Base-by-base conservation (phyloP, 2,113 vertebrate genomes). In the Semnopithecus entellus region DNA sequence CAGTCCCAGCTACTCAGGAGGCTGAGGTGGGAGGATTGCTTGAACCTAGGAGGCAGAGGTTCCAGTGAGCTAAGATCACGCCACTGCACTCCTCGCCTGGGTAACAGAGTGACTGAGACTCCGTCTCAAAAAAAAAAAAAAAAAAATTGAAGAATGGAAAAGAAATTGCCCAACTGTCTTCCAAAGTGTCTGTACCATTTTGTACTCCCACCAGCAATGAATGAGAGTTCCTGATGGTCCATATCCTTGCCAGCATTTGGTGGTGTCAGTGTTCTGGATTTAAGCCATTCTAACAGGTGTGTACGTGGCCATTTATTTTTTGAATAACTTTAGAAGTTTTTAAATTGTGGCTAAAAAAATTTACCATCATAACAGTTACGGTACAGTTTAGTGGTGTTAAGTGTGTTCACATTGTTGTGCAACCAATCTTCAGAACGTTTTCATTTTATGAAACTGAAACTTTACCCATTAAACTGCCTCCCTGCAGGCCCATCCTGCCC, bases 341-440 rank as follows among this genome's bases (percentile, higher is more conserved):
- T 30, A 48, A 16, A 25, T n/a, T 35, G 17, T n/a, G 22, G 5
- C 3, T 40, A 32, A 43, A 68, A 48, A 76, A 80, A 70, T 32
- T 38, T 50, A 27, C 61, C 18, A 4, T 50, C 79, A 88, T 35
- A 48, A 45, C 64, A 8, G 1, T 32, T 30, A 64, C 1, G 10
- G 35, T 43, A 13, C 35, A 22, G 32, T 40, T 76, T 4, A 5
- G 23, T 22, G 16, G 38, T 5, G n/a, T 48, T 64, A 16, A 35
- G n/a, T 48, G 32, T 10, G 1, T 8, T n/a, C 48, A 32, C 30
- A 0, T 0, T 2, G 25, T 70, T 30, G 2, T 2, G 45, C 32
- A 11, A 0, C 6, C 0, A 3, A 4, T 35, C n/a, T n/a, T 25
- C 27, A 57, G 52, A 57, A 64, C 55, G 5, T 32, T 14, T 10